phyloP scores from a whole-genome alignment of 2,888 invertebrate species.

The Tinea pellionella region DNA sequence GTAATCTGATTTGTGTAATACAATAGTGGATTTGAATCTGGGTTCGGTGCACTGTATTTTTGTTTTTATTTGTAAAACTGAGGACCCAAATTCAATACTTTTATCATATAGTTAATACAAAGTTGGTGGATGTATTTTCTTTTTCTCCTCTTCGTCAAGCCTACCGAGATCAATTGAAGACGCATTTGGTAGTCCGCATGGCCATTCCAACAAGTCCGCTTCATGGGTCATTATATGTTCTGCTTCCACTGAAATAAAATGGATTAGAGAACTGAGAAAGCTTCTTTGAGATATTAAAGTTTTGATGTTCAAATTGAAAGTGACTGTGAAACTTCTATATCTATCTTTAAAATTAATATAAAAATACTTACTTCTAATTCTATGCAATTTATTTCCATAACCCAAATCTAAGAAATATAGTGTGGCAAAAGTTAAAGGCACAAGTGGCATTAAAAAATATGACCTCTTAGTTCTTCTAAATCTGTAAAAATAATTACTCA shows the following conservation, averaged over 20 bases:
- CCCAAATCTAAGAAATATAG: constrained; percentile 81
- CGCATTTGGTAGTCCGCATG: constrained; percentile 80
- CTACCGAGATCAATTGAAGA: constrained; percentile 77
- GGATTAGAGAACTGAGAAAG: constrained; percentile 14
- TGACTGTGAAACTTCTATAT: too few species aligned
- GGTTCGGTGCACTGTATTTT: too few species aligned
- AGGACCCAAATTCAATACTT: background rate
- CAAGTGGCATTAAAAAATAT: constrained; percentile 72
- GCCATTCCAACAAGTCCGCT: constrained; percentile 74
- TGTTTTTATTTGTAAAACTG: too few species aligned
- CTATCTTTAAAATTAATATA: too few species aligned
- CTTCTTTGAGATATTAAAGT: too few species aligned
- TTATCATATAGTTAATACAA: constrained; percentile 25
- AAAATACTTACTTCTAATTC: constrained; percentile 74
- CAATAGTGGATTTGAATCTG: too few species aligned
- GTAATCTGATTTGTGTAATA: too few species aligned
- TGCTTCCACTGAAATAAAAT: constrained; percentile 73
- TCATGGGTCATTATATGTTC: constrained; percentile 84
- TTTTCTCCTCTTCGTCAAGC: constrained; percentile 72
- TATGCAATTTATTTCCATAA: constrained; percentile 80
- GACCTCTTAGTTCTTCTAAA: constrained; percentile 72
- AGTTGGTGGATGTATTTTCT: constrained; percentile 72
- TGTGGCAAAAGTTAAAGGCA: constrained; percentile 78
- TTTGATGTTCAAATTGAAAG: too few species aligned
- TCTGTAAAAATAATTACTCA: constrained; percentile 36